Conservation (phyloP, 2,113 vertebrate genomes). For the Stercorarius parasiticus region DNA sequence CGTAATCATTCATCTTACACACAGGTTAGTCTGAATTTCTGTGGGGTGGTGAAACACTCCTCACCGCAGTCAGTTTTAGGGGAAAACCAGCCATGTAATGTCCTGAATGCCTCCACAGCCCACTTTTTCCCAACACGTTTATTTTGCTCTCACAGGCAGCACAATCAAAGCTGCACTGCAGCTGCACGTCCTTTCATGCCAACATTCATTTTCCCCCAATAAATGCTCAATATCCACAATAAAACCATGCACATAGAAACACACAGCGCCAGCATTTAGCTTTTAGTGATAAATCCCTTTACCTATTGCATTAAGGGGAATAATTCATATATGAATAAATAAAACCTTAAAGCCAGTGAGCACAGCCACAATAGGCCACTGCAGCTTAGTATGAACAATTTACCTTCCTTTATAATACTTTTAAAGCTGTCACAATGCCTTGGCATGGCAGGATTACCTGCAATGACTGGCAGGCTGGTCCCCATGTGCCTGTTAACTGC, state of each 20-base stretch:
- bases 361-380: neutral
- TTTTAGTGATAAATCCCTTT: neutral
- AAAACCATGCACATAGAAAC: neutral
- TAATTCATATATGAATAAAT: neutral
- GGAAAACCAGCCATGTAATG: neutral
- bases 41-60: neutral
- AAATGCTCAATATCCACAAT: neutral
- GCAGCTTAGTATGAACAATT: neutral
- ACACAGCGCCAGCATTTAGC: neutral
- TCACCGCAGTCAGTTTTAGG: neutral
- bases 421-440: neutral
- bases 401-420: fast-evolving
- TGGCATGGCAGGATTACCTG: neutral
- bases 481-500: fast-evolving
- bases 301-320: neutral
- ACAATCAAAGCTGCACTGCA: neutral
- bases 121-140: neutral
- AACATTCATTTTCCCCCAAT: neutral
- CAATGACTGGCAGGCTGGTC: neutral
- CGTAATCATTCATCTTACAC: neutral
- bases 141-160: neutral
- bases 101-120: neutral
- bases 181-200: neutral
- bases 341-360: neutral
- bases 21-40: neutral